Percentiles rank a stretch among this genome's conserved stretches.
Conservation (phyloP, 1,140 invertebrate species). For the Cyphomyrmex costatus region DNA sequence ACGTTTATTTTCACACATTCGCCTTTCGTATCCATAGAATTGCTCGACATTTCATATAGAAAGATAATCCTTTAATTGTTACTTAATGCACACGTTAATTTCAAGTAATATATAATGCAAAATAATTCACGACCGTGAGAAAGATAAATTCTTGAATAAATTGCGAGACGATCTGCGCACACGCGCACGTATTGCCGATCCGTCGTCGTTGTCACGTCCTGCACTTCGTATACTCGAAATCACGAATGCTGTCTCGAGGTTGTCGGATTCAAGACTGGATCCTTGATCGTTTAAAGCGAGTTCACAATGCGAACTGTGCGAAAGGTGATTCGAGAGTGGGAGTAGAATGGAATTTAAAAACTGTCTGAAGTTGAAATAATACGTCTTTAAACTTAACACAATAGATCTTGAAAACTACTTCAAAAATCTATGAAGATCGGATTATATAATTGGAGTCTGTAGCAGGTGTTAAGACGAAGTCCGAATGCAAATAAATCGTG, state of each 20-base stretch:
- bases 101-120: neutral
- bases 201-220: neutral
- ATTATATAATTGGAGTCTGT: too few relatives aligned
- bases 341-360: neutral
- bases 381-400: too few relatives aligned
- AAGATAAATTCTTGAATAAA: neutral
- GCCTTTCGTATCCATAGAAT: neutral
- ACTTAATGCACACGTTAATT: neutral
- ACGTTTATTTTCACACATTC: constrained; percentile 30
- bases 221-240: neutral
- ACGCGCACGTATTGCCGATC: neutral
- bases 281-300: neutral
- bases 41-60: neutral
- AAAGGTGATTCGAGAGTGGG: constrained; percentile 1
- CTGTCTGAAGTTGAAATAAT: too few relatives aligned
- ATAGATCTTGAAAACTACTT: too few relatives aligned
- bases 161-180: neutral
- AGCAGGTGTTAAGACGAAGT: too few relatives aligned
- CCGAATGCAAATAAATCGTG: too few relatives aligned
- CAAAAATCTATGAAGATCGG: too few relatives aligned
- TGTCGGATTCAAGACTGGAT: neutral
- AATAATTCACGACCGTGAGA: neutral
- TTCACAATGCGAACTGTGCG: neutral
- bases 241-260: neutral
- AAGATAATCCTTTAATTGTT: neutral